These are phyloP conservation scores for Gymnodraco acuticeps DNA, from an alignment of 2,797 vertebrate genomes.

Conservation along the genomic window DNA sequence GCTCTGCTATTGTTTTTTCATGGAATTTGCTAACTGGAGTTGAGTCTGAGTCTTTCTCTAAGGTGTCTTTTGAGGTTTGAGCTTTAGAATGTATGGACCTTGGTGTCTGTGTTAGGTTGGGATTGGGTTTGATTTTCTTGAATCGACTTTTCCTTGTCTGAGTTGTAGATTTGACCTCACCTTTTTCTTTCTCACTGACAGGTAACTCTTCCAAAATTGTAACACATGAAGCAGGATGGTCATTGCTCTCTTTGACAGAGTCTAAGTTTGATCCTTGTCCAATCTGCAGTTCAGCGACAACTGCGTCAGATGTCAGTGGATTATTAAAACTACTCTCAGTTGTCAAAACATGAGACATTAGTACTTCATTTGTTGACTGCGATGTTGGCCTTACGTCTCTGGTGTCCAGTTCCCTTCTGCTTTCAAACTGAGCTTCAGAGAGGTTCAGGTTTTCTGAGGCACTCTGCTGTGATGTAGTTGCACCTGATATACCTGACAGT, in stretches of 20 bases:
- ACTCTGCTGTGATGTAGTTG: constrained; percentile 14
- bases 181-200: constrained; percentile 15
- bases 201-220: constrained; percentile 14
- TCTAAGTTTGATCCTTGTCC: background rate
- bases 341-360: background rate
- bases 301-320: background rate
- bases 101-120: constrained; percentile 34
- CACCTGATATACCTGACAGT: background rate
- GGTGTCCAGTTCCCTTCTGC: constrained; percentile 23
- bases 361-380: constrained; percentile 20
- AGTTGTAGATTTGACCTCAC: background rate
- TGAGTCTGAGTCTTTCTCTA: constrained; percentile 18
- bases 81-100: constrained; percentile 40
- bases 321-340: background rate
- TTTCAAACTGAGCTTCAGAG: constrained; percentile 55
- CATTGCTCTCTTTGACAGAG: constrained; percentile 5
- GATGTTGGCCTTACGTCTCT: background rate
- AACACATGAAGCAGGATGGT: background rate
- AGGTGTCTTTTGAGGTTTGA: constrained; percentile 10
- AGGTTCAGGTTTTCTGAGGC: constrained; percentile 38
- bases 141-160: constrained; percentile 36
- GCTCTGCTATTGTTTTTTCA: constrained; percentile 1
- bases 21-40: background rate
- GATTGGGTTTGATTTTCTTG: constrained; percentile 62
- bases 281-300: background rate